Conservation (phyloP, 2,888 invertebrate species). For the Drosophila mercatorum region DNA sequence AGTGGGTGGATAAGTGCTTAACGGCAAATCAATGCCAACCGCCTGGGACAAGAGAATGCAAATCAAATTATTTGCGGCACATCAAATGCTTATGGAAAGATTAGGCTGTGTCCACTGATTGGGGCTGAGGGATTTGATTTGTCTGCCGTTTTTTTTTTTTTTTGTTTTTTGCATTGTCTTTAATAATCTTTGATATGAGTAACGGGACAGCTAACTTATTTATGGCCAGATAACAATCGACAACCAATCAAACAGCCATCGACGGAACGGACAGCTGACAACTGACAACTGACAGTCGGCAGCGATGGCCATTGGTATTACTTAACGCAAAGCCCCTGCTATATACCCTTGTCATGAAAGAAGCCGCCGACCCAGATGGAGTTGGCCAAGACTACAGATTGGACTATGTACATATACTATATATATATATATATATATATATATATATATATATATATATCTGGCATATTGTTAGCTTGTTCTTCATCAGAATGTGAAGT, state of each 20-base stretch:
- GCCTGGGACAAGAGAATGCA: slow-evolving; percentile 48
- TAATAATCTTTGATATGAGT: slow-evolving; percentile 52
- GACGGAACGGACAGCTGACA: slow-evolving; percentile 28
- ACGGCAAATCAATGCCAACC: slow-evolving; percentile 13
- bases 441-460: too few species aligned
- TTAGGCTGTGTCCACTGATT: slow-evolving; percentile 37
- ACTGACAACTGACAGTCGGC: slow-evolving; percentile 21
- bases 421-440: not conserved
- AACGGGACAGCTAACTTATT: slow-evolving; percentile 30
- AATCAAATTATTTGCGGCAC: slow-evolving; percentile 71
- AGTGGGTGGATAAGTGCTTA: not conserved
- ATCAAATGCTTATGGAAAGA: slow-evolving; percentile 64
- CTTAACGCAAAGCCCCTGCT: slow-evolving; percentile 8
- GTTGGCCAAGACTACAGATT: not conserved
- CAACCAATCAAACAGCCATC: slow-evolving; percentile 32
- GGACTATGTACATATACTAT: not conserved
- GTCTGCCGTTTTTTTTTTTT: not conserved
- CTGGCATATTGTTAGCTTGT: too few species aligned
- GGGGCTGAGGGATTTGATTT: slow-evolving; percentile 6
- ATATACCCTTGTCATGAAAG: not conserved
- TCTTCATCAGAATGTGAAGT: not conserved
- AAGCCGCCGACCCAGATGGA: slow-evolving; percentile 1
- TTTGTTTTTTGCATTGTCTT: slow-evolving; percentile 10
- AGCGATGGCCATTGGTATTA: slow-evolving; percentile 4
- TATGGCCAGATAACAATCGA: slow-evolving; percentile 53